Evolutionary conservation across 2,888 invertebrate species (phyloP).

Genomic region (Chorisops tibialis): DNA sequence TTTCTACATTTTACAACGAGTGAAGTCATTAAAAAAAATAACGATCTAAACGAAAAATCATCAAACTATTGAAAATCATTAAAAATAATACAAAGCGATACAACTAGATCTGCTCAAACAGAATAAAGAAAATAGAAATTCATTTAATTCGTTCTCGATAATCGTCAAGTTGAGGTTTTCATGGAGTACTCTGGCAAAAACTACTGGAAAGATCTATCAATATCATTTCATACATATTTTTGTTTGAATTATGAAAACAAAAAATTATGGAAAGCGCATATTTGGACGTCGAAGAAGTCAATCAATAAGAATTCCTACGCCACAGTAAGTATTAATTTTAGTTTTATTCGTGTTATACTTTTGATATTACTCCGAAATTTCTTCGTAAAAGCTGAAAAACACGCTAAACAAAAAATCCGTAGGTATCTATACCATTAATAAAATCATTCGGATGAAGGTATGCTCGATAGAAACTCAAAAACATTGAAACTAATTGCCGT

Average conservation of each 20-base stretch:
- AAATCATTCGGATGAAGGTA: too few species aligned
- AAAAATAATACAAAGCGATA: too few species aligned
- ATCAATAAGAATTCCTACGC: background rate
- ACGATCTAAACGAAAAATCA: too few species aligned
- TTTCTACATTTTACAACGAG: too few species aligned
- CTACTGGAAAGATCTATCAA: slow-evolving; percentile 8
- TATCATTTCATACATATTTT: background rate
- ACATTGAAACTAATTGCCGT: too few species aligned
- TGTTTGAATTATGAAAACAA: background rate
- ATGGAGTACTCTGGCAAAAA: slow-evolving; percentile 15
- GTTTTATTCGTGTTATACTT: background rate
- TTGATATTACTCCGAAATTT: background rate
- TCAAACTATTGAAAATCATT: too few species aligned
- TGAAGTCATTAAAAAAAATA: too few species aligned
- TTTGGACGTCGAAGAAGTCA: background rate
- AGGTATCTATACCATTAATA: too few species aligned
- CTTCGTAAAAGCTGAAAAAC: too few species aligned
- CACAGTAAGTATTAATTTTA: slow-evolving; percentile 1
- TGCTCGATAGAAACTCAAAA: too few species aligned
- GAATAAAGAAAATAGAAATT: background rate
- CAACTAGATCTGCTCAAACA: too few species aligned
- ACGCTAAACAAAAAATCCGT: too few species aligned
- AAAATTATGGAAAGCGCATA: background rate
- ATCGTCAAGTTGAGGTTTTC: slow-evolving; percentile 18
- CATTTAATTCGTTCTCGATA: background rate